Base-by-base conservation (phyloP, 2,797 vertebrate genomes). In the Nothura maculosa region DNA sequence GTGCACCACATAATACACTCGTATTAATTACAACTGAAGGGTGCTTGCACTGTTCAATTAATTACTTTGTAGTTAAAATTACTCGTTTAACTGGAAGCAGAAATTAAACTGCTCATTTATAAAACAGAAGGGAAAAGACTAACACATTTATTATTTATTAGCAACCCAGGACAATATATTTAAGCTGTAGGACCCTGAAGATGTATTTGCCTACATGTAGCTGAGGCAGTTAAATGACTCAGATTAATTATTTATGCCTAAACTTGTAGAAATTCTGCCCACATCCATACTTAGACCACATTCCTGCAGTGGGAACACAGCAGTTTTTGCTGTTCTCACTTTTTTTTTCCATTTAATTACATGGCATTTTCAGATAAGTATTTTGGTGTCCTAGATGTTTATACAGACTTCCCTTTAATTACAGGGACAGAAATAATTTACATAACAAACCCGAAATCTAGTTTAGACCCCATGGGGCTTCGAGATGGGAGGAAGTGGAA, bases 61-160 rank as follows among this genome's bases (percentile, higher is more conserved):
- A 86, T 87, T 92, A 62, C 16, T 73, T 73, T 60, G 22, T 30
- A 85, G 79, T 89, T 89, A 89, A 93, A 90, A 81, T 80, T 73
- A 32, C 36, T 68, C 25, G 21, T 86, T 88, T 89, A 79, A 76
- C 78, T 66, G 63, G 42, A 90, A 93, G 55, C 13, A 69, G 62
- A 25, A 92, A 87, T 86, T 80, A 93, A 92, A 83, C 70, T 52
- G 9, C 12, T 68, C 45, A 64, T 62, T 86, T 76, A 76, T 42
- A 28, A 72, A 88, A 72, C 15, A 81, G 62, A 90, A 77, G 3
- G 20, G 38, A 62, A 81, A 83, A 75, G 47, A 68, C 20, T 63
- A 81, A 88, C 45, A 62, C 2, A 24, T 79, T 73, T 69, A 75
- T 67, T 90, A 50, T 52, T 88, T 73, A 45, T 55, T 76, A 76